phyloP scores from a whole-genome alignment of 2,888 invertebrate species.

The Chalcis sispes region DNA sequence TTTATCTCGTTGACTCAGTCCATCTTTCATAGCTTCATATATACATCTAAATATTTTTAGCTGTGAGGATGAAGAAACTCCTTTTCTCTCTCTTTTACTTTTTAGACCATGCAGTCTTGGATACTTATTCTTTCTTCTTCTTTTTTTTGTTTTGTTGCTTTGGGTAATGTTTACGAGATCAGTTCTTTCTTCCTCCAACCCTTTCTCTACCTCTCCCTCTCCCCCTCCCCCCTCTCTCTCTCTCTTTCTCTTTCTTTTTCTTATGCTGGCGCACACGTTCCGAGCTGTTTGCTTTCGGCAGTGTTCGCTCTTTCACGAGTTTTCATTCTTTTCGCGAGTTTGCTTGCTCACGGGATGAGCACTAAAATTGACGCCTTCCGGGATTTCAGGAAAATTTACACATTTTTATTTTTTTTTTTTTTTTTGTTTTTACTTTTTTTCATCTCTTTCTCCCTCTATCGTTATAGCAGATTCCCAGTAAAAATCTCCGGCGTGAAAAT shows the following conservation, averaged over 20 bases:
- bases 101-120: too few species aligned
- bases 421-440: not conserved
- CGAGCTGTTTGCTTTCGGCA: not conserved
- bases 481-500: slow-evolving; percentile 8
- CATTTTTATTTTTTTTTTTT: not conserved
- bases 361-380: slow-evolving; percentile 52
- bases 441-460: not conserved
- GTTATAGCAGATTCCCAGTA: not conserved
- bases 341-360: slow-evolving; percentile 9
- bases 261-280: not conserved
- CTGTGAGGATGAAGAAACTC: too few species aligned
- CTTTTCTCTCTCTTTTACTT: too few species aligned
- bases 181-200: too few species aligned
- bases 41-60: too few species aligned
- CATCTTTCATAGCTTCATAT: too few species aligned
- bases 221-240: not conserved
- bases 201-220: too few species aligned
- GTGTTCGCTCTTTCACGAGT: slow-evolving; percentile 15
- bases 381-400: slow-evolving; percentile 33
- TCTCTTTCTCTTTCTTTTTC: not conserved
- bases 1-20: too few species aligned
- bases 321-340: slow-evolving; percentile 21
- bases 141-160: too few species aligned
- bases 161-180: too few species aligned
- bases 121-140: too few species aligned